Base-by-base conservation (phyloP, 2,888 invertebrate species). In the Neoaliturus tenellus region DNA sequence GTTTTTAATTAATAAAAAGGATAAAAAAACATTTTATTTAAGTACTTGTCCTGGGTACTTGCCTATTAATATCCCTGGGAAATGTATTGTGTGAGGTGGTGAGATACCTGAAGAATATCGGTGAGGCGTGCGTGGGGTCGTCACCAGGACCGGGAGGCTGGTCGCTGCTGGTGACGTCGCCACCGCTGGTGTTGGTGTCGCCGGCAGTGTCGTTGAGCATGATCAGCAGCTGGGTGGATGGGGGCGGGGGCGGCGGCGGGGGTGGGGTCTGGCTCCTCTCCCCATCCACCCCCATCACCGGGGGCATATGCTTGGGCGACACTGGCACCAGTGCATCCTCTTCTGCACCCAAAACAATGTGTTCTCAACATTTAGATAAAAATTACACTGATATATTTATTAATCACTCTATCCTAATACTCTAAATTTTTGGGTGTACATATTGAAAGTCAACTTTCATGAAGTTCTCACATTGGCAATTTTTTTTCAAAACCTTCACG, bases 51-150 rank as follows among this genome's bases (percentile, higher is more conserved):
- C n/a, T n/a, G n/a, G n/a, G n/a, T n/a, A n/a, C n/a, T n/a, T n/a
- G n/a, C n/a, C n/a, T n/a, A n/a, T n/a, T n/a, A n/a, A n/a, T n/a
- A n/a, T 35, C 35, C 10, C 35, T 35, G 4, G 35, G 35, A 35
- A 35, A 35, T 35, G 35, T 10, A 6, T 4, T 35, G 6, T 35
- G 10, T 35, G 35, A 35, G 10, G 35, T 35, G 35, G 35, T 4
- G 35, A 10, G 35, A 35, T 35, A 94, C 95, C 94, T 92, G 90
- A 95, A 95, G 89, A 95, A 96, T 85, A 95, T 93, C 0, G 95
- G 95, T 25, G 75, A 75, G 20, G 12, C 25, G 10, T 6, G 48
- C 6, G 48, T 28, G 25, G 44, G 35, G 44, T 75, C 75, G 14
- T 67, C 67, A 58, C 35, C 41, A 5, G 35, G 8, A 5, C 41